Evolutionary conservation across 2,113 vertebrate species (phyloP), one percentile per base, ranked within the genome.

Genomic region (Asarcornis scutulata): DNA sequence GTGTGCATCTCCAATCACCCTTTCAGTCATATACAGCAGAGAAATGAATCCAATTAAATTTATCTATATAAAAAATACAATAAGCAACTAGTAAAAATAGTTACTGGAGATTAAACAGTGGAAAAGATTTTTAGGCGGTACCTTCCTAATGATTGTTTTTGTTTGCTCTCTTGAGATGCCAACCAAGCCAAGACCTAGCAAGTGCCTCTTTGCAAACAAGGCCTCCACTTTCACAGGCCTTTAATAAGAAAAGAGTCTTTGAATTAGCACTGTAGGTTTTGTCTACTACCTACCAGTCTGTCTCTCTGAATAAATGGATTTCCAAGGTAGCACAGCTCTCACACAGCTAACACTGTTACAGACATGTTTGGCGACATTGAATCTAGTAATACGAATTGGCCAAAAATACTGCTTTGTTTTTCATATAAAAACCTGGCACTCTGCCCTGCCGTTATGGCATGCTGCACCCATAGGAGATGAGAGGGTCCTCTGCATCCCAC

Each of bases 251-350:
- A 52, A 31, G 23, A 50, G 14, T 23, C 21, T 71, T 38, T 40
- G 16, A 13, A 42, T 31, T 0, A 0, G 13, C 20, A 32, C 11
- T 8, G 0, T 50, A 50, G 0, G 8, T 55, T 92, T 68, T 64
- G 17, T 52, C 20, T 56, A 22, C 34, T 25, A 46, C 6, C 13
- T 26, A 27, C 58, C 1, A 3, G 48, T 32, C 15, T 71, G 38
- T 50, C 23, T 52, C 52, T 74, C 55, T 68, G 58, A 18, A 36
- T 1, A 0, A 55, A 69, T 1, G 31, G 42, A 86, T 88, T 42
- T 55, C 21, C 23, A 75, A 75, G 40, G 76, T 12, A 80, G 36
- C 68, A 40, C 2, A 10, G 64, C 18, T 83, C 59, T 80, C 69
- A 53, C 59, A 76, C 55, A 18, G 63, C n/a, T 88, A 83, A 72